Base-by-base conservation (phyloP, 2,113 vertebrate species). In the Pedionomus torquatus region DNA sequence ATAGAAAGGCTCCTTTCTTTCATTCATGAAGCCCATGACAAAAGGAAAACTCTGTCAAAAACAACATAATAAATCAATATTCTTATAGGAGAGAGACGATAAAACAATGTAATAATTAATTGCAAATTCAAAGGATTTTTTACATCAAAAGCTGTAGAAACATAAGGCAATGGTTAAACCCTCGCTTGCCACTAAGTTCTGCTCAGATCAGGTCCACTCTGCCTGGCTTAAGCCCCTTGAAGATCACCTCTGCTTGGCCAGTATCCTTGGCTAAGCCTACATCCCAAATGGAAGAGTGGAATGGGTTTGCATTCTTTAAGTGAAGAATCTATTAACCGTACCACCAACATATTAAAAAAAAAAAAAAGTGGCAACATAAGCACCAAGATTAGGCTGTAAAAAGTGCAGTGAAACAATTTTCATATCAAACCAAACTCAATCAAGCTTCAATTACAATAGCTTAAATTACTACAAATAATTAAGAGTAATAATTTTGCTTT, bases 1-100 rank as follows among this genome's bases (percentile, higher is more conserved):
- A 88, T 98, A 98, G 87, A 98, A 98, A 68, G 98, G 98, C 13
- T 98, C 98, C 80, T 98, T 98, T 18, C 98, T 97, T 96, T 98
- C 98, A 87, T 98, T 98, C 86, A 98, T 75, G 66, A 98, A 98
- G 39, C 98, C 98, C 98, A 98, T 98, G 37, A 98, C 96, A 77
- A 96, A 95, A 78, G 97, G 97, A 82, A 88, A 89, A 83, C 77
- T 94, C 98, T 98, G 95, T 30, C 51, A 90, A 85, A 94, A 96
- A 60, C 4, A 96, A 77, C 11, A 78, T 10, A 95, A 39, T 13
- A 86, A 84, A 58, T 66, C 17, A 86, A 10, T 24, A 37, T 60
- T 87, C 55, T 44, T 11, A 52, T 26, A 69, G 9, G 13, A 48
- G 60, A 65, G 25, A 81, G n/a, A 3, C n/a, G 10, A 77, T 18